Percentiles rank a stretch among this genome's conserved stretches.
Evolutionary conservation across 2,888 invertebrate species (phyloP).

Genomic region (Physocephala rufipes): DNA sequence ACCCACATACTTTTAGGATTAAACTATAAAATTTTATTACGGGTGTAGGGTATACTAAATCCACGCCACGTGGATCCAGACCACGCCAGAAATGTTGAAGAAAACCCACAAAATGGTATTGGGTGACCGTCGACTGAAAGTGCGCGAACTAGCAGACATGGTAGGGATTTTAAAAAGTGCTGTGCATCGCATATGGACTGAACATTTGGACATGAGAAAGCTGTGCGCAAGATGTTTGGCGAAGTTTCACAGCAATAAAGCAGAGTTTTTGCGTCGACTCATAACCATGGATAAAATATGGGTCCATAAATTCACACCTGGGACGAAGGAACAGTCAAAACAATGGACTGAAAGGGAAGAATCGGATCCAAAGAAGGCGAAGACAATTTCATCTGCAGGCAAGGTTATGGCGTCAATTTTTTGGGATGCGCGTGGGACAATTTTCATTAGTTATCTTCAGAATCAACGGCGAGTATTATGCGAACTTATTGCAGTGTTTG

Average conservation of each 20-base stretch:
- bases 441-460: slow-evolving; percentile 28
- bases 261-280: slow-evolving; percentile 13
- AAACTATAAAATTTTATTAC: too few relatives aligned
- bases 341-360: slow-evolving; percentile 27
- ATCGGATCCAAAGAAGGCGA: slow-evolving; percentile 26
- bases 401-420: slow-evolving; percentile 31
- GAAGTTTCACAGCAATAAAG: neutral
- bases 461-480: too few relatives aligned
- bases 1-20: too few relatives aligned
- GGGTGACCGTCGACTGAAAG: slow-evolving; percentile 4
- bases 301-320: neutral
- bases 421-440: slow-evolving; percentile 32
- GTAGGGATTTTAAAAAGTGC: neutral
- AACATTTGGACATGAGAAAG: slow-evolving; percentile 36
- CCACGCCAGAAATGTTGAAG: neutral
- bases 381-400: slow-evolving; percentile 10
- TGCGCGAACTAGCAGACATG: neutral
- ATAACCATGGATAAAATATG: slow-evolving; percentile 12
- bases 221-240: slow-evolving; percentile 25
- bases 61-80: too few relatives aligned
- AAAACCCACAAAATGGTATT: neutral
- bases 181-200: neutral
- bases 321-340: slow-evolving; percentile 22
- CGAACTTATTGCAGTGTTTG: slow-evolving; percentile 11
- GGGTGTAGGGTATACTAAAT: too few relatives aligned